A percentile compares a stretch with the other conserved stretches of the same genome.
Conservation (phyloP, 2,797 vertebrate genomes). For the Mycteria americana region DNA sequence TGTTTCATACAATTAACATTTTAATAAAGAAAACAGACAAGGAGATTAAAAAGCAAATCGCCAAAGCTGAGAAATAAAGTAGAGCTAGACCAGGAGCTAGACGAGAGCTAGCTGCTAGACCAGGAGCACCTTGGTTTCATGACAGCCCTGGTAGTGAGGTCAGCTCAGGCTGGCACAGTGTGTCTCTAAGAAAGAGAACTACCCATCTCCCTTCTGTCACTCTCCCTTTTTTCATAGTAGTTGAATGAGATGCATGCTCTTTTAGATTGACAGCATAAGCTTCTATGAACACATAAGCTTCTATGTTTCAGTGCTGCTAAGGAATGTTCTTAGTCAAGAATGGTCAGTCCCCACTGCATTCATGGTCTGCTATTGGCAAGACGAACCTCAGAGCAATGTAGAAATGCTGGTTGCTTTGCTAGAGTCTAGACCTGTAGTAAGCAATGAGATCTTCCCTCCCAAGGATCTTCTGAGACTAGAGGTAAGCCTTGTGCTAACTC, state of each 20-base stretch:
- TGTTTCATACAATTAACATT: not conserved
- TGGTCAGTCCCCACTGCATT: not conserved
- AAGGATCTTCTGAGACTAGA: not conserved
- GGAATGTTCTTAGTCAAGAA: fast-evolving
- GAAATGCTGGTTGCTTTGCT: not conserved
- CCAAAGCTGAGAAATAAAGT: not conserved
- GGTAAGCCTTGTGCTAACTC: not conserved
- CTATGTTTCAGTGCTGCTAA: not conserved
- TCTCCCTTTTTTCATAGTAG: not conserved
- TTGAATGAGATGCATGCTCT: not conserved
- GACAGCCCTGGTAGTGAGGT: not conserved
- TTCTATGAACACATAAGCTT: not conserved
- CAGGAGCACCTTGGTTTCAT: not conserved
- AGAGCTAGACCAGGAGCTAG: not conserved
- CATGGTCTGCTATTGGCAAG: not conserved
- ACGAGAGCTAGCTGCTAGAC: not conserved
- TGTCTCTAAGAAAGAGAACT: not conserved
- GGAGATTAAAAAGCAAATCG: not conserved
- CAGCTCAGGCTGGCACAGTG: not conserved
- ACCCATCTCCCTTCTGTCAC: not conserved
- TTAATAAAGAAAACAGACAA: not conserved
- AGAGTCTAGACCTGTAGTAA: not conserved
- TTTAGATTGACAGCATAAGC: not conserved
- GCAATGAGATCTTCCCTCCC: not conserved
- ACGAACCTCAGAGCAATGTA: not conserved